These are phyloP conservation scores for Seriola aureovittata DNA, from an alignment of 2,113 vertebrate genomes.

Conservation along the genomic window DNA sequence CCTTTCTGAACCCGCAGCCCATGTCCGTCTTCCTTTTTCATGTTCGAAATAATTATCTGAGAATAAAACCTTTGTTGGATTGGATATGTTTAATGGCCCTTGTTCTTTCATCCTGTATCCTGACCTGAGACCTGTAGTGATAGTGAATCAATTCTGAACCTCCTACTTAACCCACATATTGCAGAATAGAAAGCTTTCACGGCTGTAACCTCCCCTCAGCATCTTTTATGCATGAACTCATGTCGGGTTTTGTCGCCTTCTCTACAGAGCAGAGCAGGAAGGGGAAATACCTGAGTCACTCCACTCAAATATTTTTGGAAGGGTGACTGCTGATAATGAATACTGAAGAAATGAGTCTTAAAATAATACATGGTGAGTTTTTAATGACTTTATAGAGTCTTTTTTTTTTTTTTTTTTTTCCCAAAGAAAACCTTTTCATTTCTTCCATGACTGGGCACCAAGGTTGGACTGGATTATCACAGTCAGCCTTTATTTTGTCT, in stretches of 20 bases:
- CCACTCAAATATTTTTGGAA: neutral
- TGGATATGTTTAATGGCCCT: no score
- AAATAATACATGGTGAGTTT: neutral
- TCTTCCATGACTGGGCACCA: constrained; percentile 1
- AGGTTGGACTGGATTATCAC: neutral
- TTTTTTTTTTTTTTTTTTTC: no score
- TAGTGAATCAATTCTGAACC: no score
- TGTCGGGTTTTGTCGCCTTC: neutral
- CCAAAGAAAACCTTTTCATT: neutral
- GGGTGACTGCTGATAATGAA: neutral
- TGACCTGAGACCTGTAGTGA: no score
- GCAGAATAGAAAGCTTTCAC: no score
- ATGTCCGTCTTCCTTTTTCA: no score
- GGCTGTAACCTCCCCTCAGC: neutral
- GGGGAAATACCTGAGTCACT: neutral
- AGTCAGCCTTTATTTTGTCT: neutral
- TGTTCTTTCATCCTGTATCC: no score
- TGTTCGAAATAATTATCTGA: no score
- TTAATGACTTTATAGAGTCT: neutral
- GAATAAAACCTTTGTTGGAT: no score
- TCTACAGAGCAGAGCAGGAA: neutral
- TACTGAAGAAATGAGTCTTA: no score
- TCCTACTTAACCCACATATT: no score
- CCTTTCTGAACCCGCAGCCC: no score
- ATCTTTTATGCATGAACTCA: neutral